phyloP scores from a whole-genome alignment of 2,113 vertebrate genomes.

The Acrocephalus kingi region DNA sequence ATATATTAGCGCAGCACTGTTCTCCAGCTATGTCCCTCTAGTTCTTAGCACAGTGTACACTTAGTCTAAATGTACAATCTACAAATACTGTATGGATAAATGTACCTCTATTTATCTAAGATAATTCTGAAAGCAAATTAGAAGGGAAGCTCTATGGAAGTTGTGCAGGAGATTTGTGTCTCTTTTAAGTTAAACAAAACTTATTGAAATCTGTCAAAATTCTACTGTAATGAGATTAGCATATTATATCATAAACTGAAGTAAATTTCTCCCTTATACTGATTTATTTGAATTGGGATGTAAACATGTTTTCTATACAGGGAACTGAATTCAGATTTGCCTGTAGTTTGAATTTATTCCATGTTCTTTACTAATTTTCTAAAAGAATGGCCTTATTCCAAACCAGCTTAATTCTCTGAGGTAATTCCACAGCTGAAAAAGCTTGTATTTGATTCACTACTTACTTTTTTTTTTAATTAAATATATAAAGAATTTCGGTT shows the following conservation, averaged over 20 bases:
- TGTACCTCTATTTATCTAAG: background rate
- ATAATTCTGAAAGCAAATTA: background rate
- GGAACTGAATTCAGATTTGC: background rate
- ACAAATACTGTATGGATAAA: background rate
- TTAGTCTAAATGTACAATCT: background rate
- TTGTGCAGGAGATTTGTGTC: background rate
- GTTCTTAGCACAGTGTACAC: background rate
- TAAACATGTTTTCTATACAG: background rate
- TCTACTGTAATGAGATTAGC: background rate
- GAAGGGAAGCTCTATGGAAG: background rate
- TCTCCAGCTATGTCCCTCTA: background rate
- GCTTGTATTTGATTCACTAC: background rate
- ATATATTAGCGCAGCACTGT: background rate
- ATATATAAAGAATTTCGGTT: background rate
- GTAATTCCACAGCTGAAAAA: background rate
- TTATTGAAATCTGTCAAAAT: background rate
- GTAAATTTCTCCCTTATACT: background rate
- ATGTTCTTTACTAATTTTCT: background rate
- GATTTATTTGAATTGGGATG: background rate
- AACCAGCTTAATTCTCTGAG: background rate
- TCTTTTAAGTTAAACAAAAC: background rate
- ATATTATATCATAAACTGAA: background rate
- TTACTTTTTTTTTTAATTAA: background rate
- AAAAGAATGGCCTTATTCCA: background rate
- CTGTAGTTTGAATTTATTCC: background rate